Evolutionary conservation across 2,797 vertebrate genomes (phyloP).

Genomic region (Rhinogobio ventralis): DNA sequence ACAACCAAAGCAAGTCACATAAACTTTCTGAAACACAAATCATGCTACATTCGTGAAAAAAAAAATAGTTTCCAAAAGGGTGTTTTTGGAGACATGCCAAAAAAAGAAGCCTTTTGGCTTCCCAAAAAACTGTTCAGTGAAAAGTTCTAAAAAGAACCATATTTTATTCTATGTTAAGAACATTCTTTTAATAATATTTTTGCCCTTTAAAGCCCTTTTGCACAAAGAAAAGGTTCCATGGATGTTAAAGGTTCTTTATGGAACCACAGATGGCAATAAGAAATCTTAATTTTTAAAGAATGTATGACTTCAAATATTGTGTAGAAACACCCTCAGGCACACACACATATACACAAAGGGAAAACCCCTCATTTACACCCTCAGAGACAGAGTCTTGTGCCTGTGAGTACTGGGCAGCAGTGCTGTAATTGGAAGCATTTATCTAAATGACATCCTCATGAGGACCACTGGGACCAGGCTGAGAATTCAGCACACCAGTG

Average conservation of each 20-base stretch:
- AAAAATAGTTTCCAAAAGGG: background rate
- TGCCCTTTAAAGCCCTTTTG: background rate
- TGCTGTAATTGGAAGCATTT: constrained; percentile 70
- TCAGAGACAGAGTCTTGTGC: constrained; percentile 55
- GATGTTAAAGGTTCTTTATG: constrained; percentile 1
- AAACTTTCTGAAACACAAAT: background rate
- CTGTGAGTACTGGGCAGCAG: constrained; percentile 67
- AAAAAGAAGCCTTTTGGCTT: background rate
- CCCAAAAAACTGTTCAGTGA: background rate
- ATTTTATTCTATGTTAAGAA: background rate
- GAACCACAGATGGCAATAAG: background rate
- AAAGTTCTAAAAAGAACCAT: background rate
- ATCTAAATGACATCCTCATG: constrained; percentile 74
- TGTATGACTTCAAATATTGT: constrained; percentile 1
- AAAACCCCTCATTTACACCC: background rate
- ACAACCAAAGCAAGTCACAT: background rate
- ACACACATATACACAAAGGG: background rate
- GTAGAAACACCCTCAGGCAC: background rate
- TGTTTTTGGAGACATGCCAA: background rate
- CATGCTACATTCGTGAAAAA: background rate
- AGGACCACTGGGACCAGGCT: constrained; percentile 63
- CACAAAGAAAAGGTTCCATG: background rate
- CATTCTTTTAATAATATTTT: background rate
- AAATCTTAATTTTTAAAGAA: background rate
- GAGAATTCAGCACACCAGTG: constrained; percentile 42